Percentiles rank a stretch among this genome's conserved stretches.
phyloP scores from a whole-genome alignment of 2,888 invertebrate species.

The Pollenia angustigena region DNA sequence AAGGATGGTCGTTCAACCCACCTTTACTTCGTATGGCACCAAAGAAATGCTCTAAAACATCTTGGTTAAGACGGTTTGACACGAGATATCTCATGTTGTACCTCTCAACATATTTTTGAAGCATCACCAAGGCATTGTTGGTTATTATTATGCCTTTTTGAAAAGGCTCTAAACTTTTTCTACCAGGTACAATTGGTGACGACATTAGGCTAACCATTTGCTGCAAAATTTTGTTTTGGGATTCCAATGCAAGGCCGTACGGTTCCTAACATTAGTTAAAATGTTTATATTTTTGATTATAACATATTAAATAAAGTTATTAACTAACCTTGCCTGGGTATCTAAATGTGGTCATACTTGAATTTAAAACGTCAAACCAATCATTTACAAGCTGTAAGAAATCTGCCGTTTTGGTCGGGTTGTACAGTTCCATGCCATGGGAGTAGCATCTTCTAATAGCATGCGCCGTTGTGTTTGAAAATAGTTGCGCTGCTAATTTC shows the following conservation, averaged over 20 bases:
- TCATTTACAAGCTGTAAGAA: constrained; percentile 72
- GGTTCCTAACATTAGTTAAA: constrained; percentile 15
- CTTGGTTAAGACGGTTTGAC: constrained; percentile 11
- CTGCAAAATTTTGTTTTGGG: constrained; percentile 3
- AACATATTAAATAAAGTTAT: background rate
- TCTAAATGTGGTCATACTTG: constrained; percentile 21
- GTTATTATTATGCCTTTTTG: constrained; percentile 62
- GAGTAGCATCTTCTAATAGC: constrained; percentile 43
- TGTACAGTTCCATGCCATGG: constrained; percentile 40
- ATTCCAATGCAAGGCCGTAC: constrained; percentile 14
- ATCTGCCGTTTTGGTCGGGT: constrained; percentile 65
- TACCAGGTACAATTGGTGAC: constrained; percentile 31
- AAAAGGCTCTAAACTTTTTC: constrained; percentile 44
- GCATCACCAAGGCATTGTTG: constrained; percentile 52
- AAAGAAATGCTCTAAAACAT: constrained; percentile 16
- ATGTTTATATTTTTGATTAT: background rate
- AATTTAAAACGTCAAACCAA: constrained; percentile 73
- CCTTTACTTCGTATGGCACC: constrained; percentile 28
- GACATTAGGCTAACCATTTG: constrained; percentile 46
- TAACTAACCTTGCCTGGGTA: constrained; percentile 24
- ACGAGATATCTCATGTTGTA: constrained; percentile 33
- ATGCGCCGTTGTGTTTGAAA: constrained; percentile 56
- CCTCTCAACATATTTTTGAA: constrained; percentile 1
- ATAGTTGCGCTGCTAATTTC: constrained; percentile 43
- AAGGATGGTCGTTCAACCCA: constrained; percentile 29